These are phyloP conservation scores for Stenolophus ochropezus DNA, from an alignment of 2,888 invertebrate genomes.

Conservation along the genomic window DNA sequence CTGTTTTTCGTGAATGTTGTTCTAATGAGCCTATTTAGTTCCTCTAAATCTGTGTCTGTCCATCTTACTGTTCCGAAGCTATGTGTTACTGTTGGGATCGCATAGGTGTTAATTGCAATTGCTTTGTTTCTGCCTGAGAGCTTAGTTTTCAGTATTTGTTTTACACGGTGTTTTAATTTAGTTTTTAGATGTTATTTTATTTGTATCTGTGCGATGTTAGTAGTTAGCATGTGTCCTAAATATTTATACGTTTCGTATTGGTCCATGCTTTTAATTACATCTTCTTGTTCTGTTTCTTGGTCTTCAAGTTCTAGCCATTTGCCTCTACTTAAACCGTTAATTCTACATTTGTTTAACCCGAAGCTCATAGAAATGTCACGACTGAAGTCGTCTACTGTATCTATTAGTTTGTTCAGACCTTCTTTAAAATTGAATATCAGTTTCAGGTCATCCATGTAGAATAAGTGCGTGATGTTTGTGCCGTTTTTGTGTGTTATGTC, in stretches of 20 bases:
- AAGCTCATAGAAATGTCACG: conserved; percentile 61
- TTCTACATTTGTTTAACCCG: conserved; percentile 61
- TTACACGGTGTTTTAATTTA: too few species aligned
- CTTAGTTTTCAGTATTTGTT: neutral
- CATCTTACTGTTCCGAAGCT: conserved; percentile 60
- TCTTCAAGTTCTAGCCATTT: conserved; percentile 27
- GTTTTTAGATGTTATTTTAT: conserved; percentile 46
- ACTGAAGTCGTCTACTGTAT: conserved; percentile 39
- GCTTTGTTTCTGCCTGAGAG: conserved; percentile 25
- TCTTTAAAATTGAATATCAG: conserved; percentile 58
- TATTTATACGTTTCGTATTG: conserved; percentile 59
- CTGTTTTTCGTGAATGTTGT: too few species aligned
- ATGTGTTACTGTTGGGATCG: conserved; percentile 59
- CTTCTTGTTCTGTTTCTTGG: conserved; percentile 2
- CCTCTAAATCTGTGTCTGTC: conserved; percentile 60
- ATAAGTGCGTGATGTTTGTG: conserved; percentile 45
- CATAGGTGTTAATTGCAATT: conserved; percentile 58
- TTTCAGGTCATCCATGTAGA: conserved; percentile 63
- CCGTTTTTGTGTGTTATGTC: neutral
- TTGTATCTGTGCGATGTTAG: conserved; percentile 10
- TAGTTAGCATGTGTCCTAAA: conserved; percentile 51
- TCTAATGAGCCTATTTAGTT: too few species aligned
- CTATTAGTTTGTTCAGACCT: conserved; percentile 42
- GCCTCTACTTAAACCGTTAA: neutral
- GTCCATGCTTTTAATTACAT: conserved; percentile 36